phyloP scores from a whole-genome alignment of 53 echinoderm and acorn worm genomes.

The Antedon mediterranea region DNA sequence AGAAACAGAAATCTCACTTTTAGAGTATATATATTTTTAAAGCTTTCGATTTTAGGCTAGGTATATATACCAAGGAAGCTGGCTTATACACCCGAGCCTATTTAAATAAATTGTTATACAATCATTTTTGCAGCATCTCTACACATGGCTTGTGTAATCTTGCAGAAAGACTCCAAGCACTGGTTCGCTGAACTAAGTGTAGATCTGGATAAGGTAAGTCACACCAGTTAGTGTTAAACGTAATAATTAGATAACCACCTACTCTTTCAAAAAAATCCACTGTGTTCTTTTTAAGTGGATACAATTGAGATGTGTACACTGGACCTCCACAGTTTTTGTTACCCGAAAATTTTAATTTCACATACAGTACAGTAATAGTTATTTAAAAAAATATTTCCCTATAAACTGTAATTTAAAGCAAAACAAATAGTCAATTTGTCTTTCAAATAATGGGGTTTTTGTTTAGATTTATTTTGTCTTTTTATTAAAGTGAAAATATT shows the following conservation, averaged over 20 bases:
- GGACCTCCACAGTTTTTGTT: not conserved
- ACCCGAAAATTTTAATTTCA: no score
- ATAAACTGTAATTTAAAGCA: no score
- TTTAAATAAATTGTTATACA: no score
- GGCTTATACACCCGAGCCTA: no score
- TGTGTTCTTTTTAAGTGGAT: not conserved
- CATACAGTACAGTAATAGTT: no score
- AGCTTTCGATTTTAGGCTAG: not conserved
- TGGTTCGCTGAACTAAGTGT: slow-evolving; percentile 99
- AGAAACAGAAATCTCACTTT: not conserved
- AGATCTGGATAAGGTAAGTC: slow-evolving; percentile 92
- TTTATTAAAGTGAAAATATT: no score
- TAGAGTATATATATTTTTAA: not conserved
- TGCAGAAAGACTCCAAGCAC: slow-evolving; percentile 93
- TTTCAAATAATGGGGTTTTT: no score
- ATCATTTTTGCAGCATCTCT: slow-evolving; percentile 48
- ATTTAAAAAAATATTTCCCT: no score
- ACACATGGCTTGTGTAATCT: slow-evolving; percentile 99
- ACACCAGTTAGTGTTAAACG: not conserved
- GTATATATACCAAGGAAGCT: not conserved
- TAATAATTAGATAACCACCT: not conserved
- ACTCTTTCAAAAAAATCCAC: not conserved
- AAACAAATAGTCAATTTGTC: no score
- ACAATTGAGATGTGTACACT: not conserved
- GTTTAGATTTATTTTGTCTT: no score